phyloP scores from a whole-genome alignment of 1,140 invertebrate genomes.

The Macrobrachium rosenbergii region DNA sequence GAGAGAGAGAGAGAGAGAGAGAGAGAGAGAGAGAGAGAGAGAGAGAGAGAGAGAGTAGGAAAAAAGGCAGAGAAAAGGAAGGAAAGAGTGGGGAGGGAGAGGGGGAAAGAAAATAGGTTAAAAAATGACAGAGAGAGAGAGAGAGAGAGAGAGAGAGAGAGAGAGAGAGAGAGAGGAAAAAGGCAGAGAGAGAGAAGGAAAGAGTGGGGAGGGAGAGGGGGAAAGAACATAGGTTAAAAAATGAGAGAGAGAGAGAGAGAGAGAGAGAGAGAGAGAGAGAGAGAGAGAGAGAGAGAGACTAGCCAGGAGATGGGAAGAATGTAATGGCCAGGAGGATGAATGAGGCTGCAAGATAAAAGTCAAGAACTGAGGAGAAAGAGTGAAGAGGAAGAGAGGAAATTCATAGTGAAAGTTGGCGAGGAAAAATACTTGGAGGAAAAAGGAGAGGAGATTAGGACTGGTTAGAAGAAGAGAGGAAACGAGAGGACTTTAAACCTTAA shows the following conservation, averaged over 20 bases:
- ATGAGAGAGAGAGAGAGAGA: conserved; percentile 3
- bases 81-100: neutral
- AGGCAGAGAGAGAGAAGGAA: neutral
- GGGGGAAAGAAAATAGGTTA: neutral
- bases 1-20: neutral
- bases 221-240: neutral
- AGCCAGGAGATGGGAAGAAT: neutral
- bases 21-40: neutral
- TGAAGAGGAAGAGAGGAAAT: neutral
- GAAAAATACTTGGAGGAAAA: neutral
- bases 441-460: neutral
- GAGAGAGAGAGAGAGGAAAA: too few species aligned
- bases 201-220: neutral
- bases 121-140: too few species aligned
- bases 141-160: neutral
- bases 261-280: neutral
- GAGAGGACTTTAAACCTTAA: neutral
- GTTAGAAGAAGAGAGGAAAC: neutral
- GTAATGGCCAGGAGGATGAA: neutral
- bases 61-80: neutral
- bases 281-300: neutral
- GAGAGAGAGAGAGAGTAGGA: neutral
- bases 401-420: neutral
- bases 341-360: conserved; percentile 3
- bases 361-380: neutral